These are phyloP conservation scores for Pelagia noctiluca DNA, from an alignment of 30 jellyfish, hydroid and myxozoan species.

Conservation along the genomic window DNA sequence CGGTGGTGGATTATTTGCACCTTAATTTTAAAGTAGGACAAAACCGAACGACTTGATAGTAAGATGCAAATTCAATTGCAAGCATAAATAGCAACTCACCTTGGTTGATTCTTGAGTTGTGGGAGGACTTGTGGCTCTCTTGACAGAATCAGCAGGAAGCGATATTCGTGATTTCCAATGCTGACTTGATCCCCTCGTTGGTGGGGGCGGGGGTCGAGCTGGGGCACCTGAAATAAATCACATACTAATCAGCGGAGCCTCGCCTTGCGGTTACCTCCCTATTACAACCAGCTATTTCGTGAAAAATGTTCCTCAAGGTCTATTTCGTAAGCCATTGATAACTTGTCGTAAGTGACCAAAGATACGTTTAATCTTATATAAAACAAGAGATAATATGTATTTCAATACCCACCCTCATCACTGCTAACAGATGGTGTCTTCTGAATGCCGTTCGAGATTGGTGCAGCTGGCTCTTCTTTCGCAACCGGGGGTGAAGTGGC, in stretches of 20 bases:
- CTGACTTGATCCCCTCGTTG: constrained; percentile 94
- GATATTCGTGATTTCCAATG: constrained; percentile 68
- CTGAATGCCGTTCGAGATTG: constrained; percentile 45
- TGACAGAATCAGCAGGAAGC: constrained; percentile 15
- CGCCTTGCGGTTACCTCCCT: too few species aligned
- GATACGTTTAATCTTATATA: too few species aligned
- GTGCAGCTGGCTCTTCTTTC: constrained; percentile 28
- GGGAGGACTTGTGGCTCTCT: constrained; percentile 65
- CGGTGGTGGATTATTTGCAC: too few species aligned
- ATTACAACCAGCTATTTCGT: too few species aligned
- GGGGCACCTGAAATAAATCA: constrained; percentile 64
- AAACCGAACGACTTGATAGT: too few species aligned
- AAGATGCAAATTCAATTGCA: too few species aligned
- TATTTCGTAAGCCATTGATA: too few species aligned
- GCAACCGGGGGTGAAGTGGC: constrained; percentile 44
- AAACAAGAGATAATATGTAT: neutral
- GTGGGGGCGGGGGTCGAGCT: constrained; percentile 97
- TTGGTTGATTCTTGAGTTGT: constrained; percentile 33
- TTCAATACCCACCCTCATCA: constrained; percentile 46
- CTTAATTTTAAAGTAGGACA: too few species aligned
- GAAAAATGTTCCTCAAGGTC: too few species aligned
- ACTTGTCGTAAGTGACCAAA: too few species aligned
- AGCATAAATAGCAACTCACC: constrained; percentile 17
- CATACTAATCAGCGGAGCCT: too few species aligned
- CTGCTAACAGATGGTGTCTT: constrained; percentile 61